These are phyloP conservation scores for Athene cunicularia DNA, from an alignment of 2,113 vertebrate species.

Conservation along the genomic window DNA sequence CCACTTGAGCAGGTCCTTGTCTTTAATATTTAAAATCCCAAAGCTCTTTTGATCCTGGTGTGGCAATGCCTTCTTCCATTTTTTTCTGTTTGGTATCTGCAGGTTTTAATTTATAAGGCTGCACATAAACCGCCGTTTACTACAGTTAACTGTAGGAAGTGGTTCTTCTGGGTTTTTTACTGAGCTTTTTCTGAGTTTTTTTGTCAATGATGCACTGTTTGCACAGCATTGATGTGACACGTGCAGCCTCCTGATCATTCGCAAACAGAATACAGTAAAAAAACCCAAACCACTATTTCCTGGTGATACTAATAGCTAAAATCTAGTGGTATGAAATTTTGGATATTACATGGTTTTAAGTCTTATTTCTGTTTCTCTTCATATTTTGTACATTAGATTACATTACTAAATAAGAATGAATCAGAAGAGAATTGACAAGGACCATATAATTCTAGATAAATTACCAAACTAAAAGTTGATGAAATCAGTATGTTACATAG, in stretches of 20 bases:
- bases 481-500: neutral
- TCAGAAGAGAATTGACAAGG: neutral
- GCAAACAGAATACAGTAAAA: neutral
- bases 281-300: neutral
- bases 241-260: neutral
- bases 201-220: neutral
- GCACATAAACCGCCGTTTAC: rapidly evolving
- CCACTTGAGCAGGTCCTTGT: no score
- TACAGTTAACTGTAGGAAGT: neutral
- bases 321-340: neutral
- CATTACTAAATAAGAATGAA: neutral
- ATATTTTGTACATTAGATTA: neutral
- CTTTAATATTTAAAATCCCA: neutral
- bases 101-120: neutral
- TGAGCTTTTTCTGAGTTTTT: no score
- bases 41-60: neutral
- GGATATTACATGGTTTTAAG: neutral
- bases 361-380: neutral
- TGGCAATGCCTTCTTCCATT: neutral
- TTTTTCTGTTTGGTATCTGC: neutral
- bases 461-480: neutral
- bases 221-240: rapidly evolving
- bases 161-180: neutral
- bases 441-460: neutral
- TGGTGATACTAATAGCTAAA: neutral